A percentile compares a stretch with the other conserved stretches of the same genome.
These are phyloP conservation scores for Phoeniculus purpureus DNA, from an alignment of 2,797 vertebrate genomes.

Conservation along the genomic window DNA sequence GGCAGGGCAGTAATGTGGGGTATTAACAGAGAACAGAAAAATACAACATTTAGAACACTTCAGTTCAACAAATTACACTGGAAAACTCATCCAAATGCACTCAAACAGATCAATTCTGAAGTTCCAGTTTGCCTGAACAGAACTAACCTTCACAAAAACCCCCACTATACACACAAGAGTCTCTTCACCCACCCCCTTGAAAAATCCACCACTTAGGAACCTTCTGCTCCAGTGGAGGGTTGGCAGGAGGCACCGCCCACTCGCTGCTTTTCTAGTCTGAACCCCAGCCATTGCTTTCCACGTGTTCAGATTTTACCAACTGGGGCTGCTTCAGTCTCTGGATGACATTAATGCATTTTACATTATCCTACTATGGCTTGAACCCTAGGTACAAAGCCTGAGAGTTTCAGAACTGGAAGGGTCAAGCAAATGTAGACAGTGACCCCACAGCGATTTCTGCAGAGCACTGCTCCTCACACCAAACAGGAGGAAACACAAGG, in stretches of 20 bases:
- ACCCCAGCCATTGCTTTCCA: accelerated
- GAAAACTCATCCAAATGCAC: neutral
- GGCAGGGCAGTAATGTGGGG: neutral
- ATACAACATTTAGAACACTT: neutral
- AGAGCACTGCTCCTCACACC: neutral
- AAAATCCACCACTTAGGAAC: accelerated
- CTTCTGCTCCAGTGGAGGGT: neutral
- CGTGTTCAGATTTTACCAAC: neutral
- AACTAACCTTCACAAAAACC: neutral
- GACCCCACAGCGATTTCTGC: neutral
- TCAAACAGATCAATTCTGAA: neutral
- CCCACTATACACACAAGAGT: neutral
- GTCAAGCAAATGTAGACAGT: neutral
- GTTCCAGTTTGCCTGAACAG: neutral
- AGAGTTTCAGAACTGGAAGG: neutral
- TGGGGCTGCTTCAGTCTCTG: neutral
- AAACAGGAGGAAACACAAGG: neutral
- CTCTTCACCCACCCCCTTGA: neutral
- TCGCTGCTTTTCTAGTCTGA: accelerated
- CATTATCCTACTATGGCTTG: neutral
- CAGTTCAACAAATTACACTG: neutral
- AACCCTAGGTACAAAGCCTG: neutral
- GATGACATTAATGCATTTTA: neutral
- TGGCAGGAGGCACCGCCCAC: neutral
- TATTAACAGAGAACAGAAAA: slow-evolving; percentile 1